These are phyloP conservation scores for Sepioteuthis lessoniana DNA, from an alignment of 2,888 invertebrate genomes.

Conservation along the genomic window DNA sequence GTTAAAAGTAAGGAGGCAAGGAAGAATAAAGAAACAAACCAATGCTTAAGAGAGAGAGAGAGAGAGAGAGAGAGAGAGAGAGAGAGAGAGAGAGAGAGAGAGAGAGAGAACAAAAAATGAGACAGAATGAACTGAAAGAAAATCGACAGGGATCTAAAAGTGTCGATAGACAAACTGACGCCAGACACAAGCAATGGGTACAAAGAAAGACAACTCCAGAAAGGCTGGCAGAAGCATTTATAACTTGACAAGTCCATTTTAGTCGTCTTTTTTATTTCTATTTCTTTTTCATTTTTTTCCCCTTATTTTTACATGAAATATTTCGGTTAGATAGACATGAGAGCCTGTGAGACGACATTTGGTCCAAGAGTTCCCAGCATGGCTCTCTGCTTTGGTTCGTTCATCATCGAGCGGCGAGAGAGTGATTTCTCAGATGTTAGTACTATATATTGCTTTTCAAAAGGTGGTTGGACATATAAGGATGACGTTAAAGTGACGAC, in stretches of 20 bases:
- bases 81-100: neutral
- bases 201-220: neutral
- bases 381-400: neutral
- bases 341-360: neutral
- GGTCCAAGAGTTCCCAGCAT: neutral
- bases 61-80: neutral
- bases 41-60: neutral
- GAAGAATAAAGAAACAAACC: too few relatives aligned
- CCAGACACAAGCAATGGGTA: neutral
- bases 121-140: neutral
- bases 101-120: neutral
- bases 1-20: too few relatives aligned
- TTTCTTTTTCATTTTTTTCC: too few relatives aligned
- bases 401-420: neutral
- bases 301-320: neutral
- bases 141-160: neutral
- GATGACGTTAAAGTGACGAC: neutral
- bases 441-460: neutral
- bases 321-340: neutral
- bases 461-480: neutral
- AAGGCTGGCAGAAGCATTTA: neutral
- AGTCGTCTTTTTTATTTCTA: neutral
- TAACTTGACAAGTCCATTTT: neutral
- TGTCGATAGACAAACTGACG: neutral
- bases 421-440: constrained; percentile 33